Percentiles rank a stretch among this genome's conserved stretches.
These are phyloP conservation scores for Eupithecia subfuscata DNA, from an alignment of 2,888 invertebrate species.

Conservation along the genomic window DNA sequence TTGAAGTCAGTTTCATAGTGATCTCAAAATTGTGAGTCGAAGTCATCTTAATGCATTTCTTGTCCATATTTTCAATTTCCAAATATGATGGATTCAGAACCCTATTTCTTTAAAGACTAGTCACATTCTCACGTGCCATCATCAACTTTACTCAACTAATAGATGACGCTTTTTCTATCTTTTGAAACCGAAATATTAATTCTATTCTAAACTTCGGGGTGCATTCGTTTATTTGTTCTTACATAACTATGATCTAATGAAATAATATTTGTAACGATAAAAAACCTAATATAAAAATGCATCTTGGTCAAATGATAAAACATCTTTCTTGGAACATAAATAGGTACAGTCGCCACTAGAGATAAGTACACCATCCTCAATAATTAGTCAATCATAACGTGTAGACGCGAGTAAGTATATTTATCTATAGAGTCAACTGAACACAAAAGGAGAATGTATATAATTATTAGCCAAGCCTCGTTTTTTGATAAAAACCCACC, in stretches of 20 bases:
- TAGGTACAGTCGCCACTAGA: not conserved
- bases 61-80: constrained; percentile 56
- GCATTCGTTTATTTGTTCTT: not conserved
- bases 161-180: constrained; percentile 19
- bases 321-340: not conserved
- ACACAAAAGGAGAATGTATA: not conserved
- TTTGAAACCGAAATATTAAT: not conserved
- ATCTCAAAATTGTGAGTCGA: constrained; percentile 79
- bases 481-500: not conserved
- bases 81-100: constrained; percentile 44
- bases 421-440: not conserved
- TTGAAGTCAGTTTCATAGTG: constrained; percentile 67
- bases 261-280: not conserved
- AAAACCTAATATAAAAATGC: not conserved
- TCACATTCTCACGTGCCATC: constrained; percentile 64
- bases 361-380: not conserved
- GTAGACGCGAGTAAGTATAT: not conserved
- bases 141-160: constrained; percentile 25
- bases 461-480: not conserved
- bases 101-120: constrained; percentile 49
- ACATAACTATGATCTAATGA: not conserved
- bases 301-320: not conserved
- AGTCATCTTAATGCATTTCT: constrained; percentile 73
- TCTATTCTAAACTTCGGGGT: not conserved
- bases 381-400: not conserved